Base-by-base conservation (phyloP, 2,888 invertebrate species). In the Platerodrilus igneus region DNA sequence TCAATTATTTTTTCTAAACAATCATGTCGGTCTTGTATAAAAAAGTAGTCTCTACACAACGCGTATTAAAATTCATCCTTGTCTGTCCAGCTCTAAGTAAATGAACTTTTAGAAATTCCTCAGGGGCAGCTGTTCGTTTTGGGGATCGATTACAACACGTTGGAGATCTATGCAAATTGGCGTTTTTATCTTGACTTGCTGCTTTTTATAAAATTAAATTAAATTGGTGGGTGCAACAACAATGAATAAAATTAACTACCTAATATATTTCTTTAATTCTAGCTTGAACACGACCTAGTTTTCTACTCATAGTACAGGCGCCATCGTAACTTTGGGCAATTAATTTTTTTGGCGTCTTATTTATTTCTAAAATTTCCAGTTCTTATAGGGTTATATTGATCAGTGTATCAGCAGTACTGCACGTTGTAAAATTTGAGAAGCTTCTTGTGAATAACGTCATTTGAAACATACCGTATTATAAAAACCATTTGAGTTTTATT, bases 241-340 rank as follows among this genome's bases (percentile, higher is more conserved):
- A 48, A 32, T 51, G 48, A 6, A 48, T 32, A 16, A 41, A 50
- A 28, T 42, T 18, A n/a, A 48, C 53, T 28, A 27, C 13, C 2
- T 27, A 27, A 21, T 21, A 39, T 17, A 15, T 15, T 18, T 39
- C 9, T 39, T 41, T 47, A n/a, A 53, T 39, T 34, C 27, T 31
- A 5, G 37, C 31, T 45, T 58, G 57, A 5, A 58, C 51, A n/a
- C n/a, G n/a, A n/a, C n/a, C n/a, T n/a, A n/a, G n/a, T n/a, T n/a
- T n/a, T 17, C 32, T 26, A 20, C 19, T 28, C 53, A 58, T 50
- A n/a, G 50, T 48, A 11, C 35, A 19, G 28, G 56, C 54, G 19
- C 57, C 55, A 41, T 59, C 57, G 30, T 52, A 57, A 16, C 41
- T 49, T 36, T 57, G 58, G n/a, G 50, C 51, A 23, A 57, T 52